Evolutionary conservation across 2,113 vertebrate genomes (phyloP).

Genomic region (Gracilinanus agilis): DNA sequence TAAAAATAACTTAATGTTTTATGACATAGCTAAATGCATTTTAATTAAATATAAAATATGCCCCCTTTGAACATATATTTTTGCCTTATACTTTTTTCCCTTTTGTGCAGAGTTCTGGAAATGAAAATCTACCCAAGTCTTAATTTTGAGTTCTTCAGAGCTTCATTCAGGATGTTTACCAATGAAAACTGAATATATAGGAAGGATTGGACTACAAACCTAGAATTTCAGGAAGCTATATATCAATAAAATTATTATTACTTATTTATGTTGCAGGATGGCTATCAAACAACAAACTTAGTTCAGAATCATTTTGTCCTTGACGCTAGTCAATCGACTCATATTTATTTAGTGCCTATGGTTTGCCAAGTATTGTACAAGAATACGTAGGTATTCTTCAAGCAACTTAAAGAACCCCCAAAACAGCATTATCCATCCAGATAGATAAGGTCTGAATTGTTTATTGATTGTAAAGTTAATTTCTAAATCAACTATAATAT

Average conservation of each 20-base stretch:
- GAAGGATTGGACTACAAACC: constrained; percentile 40
- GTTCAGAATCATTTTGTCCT: neutral
- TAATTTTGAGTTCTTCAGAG: constrained; percentile 28
- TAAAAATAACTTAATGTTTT: constrained; percentile 46
- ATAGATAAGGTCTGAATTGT: neutral
- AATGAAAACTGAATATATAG: constrained; percentile 28
- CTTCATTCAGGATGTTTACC: constrained; percentile 29
- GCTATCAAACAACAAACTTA: neutral
- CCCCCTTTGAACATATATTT: constrained; percentile 25
- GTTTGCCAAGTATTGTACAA: neutral
- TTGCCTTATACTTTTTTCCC: neutral
- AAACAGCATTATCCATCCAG: neutral
- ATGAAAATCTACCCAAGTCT: constrained; percentile 47
- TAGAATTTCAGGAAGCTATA: constrained; percentile 50
- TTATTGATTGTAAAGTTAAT: neutral
- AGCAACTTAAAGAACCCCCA: neutral
- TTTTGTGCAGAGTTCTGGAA: constrained; percentile 36
- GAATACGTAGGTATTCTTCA: neutral
- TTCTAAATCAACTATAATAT: neutral
- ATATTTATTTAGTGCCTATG: neutral
- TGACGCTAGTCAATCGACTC: neutral
- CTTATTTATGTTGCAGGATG: neutral
- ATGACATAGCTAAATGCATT: constrained; percentile 39
- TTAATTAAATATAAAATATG: constrained; percentile 59
- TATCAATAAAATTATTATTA: constrained; percentile 58